Base-by-base conservation (phyloP, 2,888 invertebrate genomes). In the Mythimna pallens region DNA sequence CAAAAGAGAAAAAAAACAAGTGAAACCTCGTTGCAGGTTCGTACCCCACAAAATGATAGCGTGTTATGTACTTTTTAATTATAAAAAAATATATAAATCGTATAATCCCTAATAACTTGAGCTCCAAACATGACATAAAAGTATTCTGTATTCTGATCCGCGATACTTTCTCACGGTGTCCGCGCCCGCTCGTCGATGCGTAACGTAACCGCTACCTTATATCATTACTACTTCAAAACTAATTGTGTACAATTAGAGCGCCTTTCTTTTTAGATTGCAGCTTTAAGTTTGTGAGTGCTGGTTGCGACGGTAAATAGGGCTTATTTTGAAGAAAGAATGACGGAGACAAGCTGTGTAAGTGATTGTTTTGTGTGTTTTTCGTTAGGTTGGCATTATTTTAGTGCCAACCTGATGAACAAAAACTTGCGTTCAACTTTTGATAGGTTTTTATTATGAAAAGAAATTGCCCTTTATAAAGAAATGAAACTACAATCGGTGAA, bases 141-240 rank as follows among this genome's bases (percentile, higher is more conserved):
- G 66, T 64, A 76, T 65, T 65, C 64, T 68, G 67, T 65, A 68
- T 69, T 76, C 70, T 67, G 76, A 73, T 81, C 58, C 72, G 65
- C 65, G 55, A 72, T 79, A 52, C 62, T 79, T 86, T 86, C 86
- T 87, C 86, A 86, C 86, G 86, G 74, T 83, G 76, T 61, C 74
- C 75, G 80, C 75, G 63, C 68, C 50, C 78, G 78, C 81, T 59
- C 65, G 25, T 20, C 87, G 80, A 74, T 64, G 83, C 84, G 80
- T 82, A 78, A 82, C 87, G 30, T 52, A 62, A 69, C 78, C 83
- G 82, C 86, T 81, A 80, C 83, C 78, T 81, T 76, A 81, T 78
- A 79, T 81, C 80, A 81, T 81, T 80, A 83, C 84, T 75, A 61
- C 80, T 80, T 71, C 74, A 80, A 81, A 83, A 74, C 80, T 81